Percentiles rank a stretch among this genome's conserved stretches.
Conservation (phyloP, 2,888 invertebrate species). For the Xestia sexstrigata region DNA sequence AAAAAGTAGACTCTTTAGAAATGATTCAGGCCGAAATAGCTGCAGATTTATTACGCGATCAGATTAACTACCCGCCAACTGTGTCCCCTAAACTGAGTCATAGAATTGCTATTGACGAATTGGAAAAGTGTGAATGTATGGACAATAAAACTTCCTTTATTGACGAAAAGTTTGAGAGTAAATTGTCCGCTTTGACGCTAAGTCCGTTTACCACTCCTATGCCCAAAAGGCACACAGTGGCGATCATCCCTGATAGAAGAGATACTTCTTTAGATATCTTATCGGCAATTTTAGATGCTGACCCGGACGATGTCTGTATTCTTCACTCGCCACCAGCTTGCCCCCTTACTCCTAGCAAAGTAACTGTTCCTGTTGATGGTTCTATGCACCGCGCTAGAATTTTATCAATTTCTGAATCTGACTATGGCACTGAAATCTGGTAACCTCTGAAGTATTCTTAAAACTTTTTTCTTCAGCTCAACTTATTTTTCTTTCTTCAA, state of each 20-base stretch:
- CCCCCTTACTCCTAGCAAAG: conserved; percentile 90
- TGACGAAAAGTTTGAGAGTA: conserved; percentile 82
- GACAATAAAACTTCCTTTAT: conserved; percentile 74
- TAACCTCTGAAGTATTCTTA: conserved; percentile 77
- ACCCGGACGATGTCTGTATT: conserved; percentile 84
- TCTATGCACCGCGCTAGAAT: conserved; percentile 92
- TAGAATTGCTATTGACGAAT: conserved; percentile 77
- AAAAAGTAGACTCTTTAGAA: conserved; percentile 89
- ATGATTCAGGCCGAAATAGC: conserved; percentile 91
- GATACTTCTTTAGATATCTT: conserved; percentile 85
- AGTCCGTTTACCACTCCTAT: conserved; percentile 86
- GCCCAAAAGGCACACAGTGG: conserved; percentile 84
- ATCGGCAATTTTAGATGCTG: conserved; percentile 88
- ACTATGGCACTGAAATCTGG: conserved; percentile 95
- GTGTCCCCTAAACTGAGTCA: conserved; percentile 91
- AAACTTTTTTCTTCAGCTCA: conserved; percentile 58
- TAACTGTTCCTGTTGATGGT: conserved; percentile 92
- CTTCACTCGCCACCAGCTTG: conserved; percentile 87
- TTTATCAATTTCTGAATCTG: conserved; percentile 91
- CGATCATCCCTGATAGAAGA: conserved; percentile 82
- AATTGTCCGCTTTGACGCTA: conserved; percentile 84
- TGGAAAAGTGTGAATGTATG: conserved; percentile 80
- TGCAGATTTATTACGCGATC: conserved; percentile 92
- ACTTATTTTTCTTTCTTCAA: conserved; percentile 41
- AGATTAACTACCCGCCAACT: conserved; percentile 93